phyloP scores from a whole-genome alignment of 2,888 invertebrate species.

The Tachina grossa region DNA sequence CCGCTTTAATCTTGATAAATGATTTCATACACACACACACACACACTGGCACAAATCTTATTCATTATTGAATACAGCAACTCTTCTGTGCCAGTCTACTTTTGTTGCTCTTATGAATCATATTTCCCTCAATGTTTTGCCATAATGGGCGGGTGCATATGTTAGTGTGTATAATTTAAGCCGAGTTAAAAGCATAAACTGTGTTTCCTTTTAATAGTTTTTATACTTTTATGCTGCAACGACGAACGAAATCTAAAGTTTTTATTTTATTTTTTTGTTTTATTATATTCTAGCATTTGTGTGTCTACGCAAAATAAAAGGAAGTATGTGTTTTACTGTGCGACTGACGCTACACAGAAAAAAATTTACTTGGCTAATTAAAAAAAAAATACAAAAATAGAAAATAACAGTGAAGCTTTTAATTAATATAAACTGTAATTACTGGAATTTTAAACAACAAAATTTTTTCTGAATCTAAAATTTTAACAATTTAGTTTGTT shows the following conservation, averaged over 20 bases:
- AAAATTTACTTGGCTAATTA: neutral
- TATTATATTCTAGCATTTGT: too few relatives aligned
- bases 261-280: conserved; percentile 17
- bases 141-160: neutral
- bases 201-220: conserved; percentile 75
- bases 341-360: neutral
- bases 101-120: neutral
- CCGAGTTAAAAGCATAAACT: conserved; percentile 73
- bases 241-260: conserved; percentile 47
- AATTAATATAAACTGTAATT: too few relatives aligned
- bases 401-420: neutral
- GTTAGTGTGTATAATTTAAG: conserved; percentile 8
- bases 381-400: too few relatives aligned
- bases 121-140: neutral
- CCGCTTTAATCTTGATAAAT: conserved; percentile 70
- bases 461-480: too few relatives aligned
- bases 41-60: conserved; percentile 12
- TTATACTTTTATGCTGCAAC: conserved; percentile 46
- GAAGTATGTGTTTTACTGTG: conserved; percentile 9
- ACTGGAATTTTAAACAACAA: too few relatives aligned
- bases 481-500: too few relatives aligned
- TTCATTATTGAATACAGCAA: conserved; percentile 9
- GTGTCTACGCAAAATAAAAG: conserved; percentile 26
- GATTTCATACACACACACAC: conserved; percentile 50
- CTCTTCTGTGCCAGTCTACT: conserved; percentile 31